These are phyloP conservation scores for Cephalopterus ornatus DNA, from an alignment of 2,113 vertebrate species.

Conservation along the genomic window DNA sequence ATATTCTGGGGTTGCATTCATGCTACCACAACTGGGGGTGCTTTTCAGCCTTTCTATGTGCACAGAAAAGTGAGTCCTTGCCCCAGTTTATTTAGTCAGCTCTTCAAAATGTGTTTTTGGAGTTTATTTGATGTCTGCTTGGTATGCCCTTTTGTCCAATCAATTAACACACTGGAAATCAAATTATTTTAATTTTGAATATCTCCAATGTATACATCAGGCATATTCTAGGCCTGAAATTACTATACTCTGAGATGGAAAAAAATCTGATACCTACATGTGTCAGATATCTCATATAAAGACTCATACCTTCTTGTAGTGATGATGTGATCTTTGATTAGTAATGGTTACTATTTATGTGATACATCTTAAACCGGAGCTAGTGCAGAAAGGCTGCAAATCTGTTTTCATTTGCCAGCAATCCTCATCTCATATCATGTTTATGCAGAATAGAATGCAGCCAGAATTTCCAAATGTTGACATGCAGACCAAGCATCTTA, in stretches of 20 bases:
- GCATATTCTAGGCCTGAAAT: background rate
- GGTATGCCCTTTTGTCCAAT: background rate
- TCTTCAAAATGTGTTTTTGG: background rate
- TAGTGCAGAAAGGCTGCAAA: background rate
- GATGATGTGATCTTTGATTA: background rate
- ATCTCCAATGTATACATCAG: background rate
- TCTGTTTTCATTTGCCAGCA: conserved; percentile 8
- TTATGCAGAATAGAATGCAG: background rate
- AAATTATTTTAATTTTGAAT: background rate
- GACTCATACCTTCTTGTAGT: background rate
- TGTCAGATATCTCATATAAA: background rate
- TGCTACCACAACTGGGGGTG: background rate
- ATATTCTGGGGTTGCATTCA: background rate
- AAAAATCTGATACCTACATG: background rate
- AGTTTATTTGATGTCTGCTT: background rate
- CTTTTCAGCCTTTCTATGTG: background rate
- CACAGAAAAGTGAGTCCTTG: background rate
- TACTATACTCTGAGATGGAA: background rate
- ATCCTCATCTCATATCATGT: background rate
- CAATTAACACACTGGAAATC: background rate
- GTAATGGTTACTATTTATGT: background rate
- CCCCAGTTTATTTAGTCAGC: background rate
- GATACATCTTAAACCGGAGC: background rate
- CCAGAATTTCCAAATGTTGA: conserved; percentile 28
- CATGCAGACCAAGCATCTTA: background rate